Percentiles rank a stretch among this genome's conserved stretches.
Conservation (phyloP, 2,797 vertebrate species). For the Pterois miles region DNA sequence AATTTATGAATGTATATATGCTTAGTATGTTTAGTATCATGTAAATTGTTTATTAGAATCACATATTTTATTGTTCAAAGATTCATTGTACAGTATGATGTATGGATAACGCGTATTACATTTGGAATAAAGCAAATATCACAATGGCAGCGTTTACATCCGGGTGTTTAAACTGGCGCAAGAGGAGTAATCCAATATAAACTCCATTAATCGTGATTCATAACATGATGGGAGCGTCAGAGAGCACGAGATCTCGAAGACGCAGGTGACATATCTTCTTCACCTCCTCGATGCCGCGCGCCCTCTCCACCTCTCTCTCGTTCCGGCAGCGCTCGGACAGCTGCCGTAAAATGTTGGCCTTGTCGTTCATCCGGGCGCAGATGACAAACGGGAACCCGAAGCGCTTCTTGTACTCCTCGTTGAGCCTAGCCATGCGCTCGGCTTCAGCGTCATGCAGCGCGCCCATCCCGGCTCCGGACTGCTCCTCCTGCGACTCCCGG, state of each 20-base stretch:
- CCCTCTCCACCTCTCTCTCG: conserved; percentile 70
- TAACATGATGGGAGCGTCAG: conserved; percentile 43
- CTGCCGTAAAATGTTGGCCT: conserved; percentile 68
- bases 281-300: conserved; percentile 83
- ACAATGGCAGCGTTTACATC: not conserved
- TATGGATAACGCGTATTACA: not conserved
- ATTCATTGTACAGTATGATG: not conserved
- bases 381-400: conserved; percentile 89
- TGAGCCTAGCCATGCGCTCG: conserved; percentile 74
- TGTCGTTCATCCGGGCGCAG: conserved; percentile 83
- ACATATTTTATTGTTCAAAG: conserved; percentile 32
- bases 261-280: conserved; percentile 86
- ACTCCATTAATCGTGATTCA: not conserved
- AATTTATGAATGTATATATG: conserved; percentile 31
- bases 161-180: not conserved
- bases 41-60: conserved; percentile 5
- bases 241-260: conserved; percentile 68
- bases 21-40: not conserved
- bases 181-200: not conserved
- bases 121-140: conserved; percentile 46
- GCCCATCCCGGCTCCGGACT: conserved; percentile 80
- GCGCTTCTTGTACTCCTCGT: conserved; percentile 82
- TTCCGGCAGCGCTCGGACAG: conserved; percentile 75
- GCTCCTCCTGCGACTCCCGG: conserved; percentile 83
- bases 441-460: conserved; percentile 66